Evolutionary conservation across 2,888 invertebrate species (phyloP).

Genomic region (Ypsolopha scabrella): DNA sequence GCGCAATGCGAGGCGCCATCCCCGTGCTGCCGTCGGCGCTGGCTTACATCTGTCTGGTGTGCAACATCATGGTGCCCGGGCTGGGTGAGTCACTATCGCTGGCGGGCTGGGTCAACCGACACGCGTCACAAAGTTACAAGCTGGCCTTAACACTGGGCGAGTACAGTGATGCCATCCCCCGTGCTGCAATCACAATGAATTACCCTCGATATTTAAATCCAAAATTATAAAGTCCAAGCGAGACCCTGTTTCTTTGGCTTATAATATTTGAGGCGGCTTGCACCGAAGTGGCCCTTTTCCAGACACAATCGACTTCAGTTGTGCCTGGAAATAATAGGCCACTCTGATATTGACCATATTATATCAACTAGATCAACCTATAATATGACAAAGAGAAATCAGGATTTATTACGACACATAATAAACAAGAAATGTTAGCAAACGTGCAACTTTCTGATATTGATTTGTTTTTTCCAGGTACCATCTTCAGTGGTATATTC

Average conservation of each 20-base stretch:
- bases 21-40: conserved; percentile 89
- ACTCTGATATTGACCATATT: too few relatives aligned
- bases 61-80: conserved; percentile 61
- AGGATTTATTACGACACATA: too few relatives aligned
- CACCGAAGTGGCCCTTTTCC: too few relatives aligned
- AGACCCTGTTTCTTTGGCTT: too few relatives aligned
- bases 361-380: too few relatives aligned
- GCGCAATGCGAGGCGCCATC: conserved; percentile 92
- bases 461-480: conserved; percentile 73
- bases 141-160: too few relatives aligned
- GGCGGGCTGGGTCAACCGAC: background rate
- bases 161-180: background rate
- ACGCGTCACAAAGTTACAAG: too few relatives aligned
- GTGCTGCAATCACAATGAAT: background rate
- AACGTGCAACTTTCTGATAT: background rate
- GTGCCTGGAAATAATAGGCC: too few relatives aligned
- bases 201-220: background rate
- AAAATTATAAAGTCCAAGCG: background rate
- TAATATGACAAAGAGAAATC: too few relatives aligned
- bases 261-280: too few relatives aligned
- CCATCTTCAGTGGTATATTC: conserved; percentile 88
- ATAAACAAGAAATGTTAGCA: too few relatives aligned
- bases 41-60: conserved; percentile 89
- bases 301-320: too few relatives aligned
- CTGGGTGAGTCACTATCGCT: conserved; percentile 32